Evolutionary conservation across 2,113 vertebrate species (phyloP), one percentile per base, ranked within the genome.

Genomic region (Capra hircus): DNA sequence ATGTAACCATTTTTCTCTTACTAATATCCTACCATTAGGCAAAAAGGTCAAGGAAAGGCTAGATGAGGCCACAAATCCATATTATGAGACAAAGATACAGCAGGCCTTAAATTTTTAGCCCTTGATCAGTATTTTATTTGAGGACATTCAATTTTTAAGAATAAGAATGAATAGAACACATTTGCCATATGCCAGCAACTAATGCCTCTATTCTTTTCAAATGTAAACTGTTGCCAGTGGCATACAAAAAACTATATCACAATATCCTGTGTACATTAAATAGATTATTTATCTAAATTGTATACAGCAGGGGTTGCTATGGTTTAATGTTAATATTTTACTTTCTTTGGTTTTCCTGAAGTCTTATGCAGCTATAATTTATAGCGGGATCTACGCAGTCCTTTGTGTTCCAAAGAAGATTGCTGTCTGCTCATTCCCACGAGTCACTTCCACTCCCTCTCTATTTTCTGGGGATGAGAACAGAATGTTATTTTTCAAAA

Each of bases 11-110:
- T 78, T 95, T 96, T 95, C 52, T 90, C 50, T 94, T 97, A 96
- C 97, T 92, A 96, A 96, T 93, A 98, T 97, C 71, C 55, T 57
- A 17, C 53, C 88, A 97, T 94, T 96, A 98, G 62, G 64, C 50
- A 96, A 94, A 91, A 91, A 57, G 88, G 88, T 94, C 96, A 89
- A 88, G 97, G 45, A 94, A 97, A 97, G 95, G 40, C 89, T 81
- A 89, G 59, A 90, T 88, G 36, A 88, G 74, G 60, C 55, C 84
- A 88, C 59, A 96, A 96, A 92, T 93, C 27, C 27, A 40, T 94
- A 91, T 98, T 93, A 57, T 89, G 67, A 96, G 92, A 95, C 80
- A 98, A 5, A 15, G 55, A 90, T 88, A 40, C 6, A 98, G 59
- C 25, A 57, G 16, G 78, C 59, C 30, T 98, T 64, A 50, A 55